phyloP scores from a whole-genome alignment of 1,140 invertebrate species.

The Zaprionus ornatus region DNA sequence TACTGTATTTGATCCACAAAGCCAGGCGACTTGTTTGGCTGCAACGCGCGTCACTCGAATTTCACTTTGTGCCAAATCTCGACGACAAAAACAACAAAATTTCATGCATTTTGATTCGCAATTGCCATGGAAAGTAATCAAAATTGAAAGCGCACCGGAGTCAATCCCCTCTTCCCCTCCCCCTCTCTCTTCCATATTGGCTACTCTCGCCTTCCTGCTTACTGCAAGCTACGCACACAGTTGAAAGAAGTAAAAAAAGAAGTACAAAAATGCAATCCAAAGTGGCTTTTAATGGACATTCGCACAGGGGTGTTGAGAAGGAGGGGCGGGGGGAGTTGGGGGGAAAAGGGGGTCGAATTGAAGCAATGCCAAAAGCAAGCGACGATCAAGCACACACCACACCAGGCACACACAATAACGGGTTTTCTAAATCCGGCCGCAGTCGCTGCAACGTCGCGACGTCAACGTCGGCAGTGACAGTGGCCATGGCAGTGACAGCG shows the following conservation, averaged over 20 bases:
- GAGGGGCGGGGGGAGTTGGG: neutral
- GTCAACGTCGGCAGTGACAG: constrained; percentile 9
- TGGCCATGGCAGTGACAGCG: neutral
- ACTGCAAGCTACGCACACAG: neutral
- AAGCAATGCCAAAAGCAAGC: constrained; percentile 40
- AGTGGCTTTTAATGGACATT: constrained; percentile 64
- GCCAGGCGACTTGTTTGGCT: neutral
- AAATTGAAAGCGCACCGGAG: constrained; percentile 30
- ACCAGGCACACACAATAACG: constrained; percentile 49
- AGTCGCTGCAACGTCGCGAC: constrained; percentile 22
- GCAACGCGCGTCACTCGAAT: neutral
- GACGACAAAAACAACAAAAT: constrained; percentile 45
- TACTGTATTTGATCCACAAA: neutral
- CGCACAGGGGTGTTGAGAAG: neutral
- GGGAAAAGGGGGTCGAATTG: neutral
- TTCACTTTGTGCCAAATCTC: constrained; percentile 43
- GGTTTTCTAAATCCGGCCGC: constrained; percentile 67
- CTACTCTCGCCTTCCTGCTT: neutral
- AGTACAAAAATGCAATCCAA: constrained; percentile 34
- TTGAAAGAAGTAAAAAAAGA: neutral
- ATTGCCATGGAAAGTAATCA: constrained; percentile 69
- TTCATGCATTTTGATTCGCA: constrained; percentile 35
- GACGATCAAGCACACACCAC: constrained; percentile 39
- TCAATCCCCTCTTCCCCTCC: neutral
- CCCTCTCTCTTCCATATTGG: neutral